A percentile compares a stretch with the other conserved stretches of the same genome.
Evolutionary conservation across 2,113 vertebrate species (phyloP).

Genomic region (Calyptomena viridis): DNA sequence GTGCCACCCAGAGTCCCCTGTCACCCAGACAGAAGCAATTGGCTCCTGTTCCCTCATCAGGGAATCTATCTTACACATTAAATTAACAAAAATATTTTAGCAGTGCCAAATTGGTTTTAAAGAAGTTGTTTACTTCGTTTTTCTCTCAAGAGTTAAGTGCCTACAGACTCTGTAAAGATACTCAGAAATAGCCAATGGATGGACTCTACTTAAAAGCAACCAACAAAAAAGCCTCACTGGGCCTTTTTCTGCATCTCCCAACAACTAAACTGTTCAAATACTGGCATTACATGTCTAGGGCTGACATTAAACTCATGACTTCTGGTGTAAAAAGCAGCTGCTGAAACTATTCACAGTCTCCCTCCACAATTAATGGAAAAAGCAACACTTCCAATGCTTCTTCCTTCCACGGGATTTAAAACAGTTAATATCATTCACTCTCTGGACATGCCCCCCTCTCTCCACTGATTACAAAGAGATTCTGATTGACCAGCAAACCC

Average conservation of each 20-base stretch:
- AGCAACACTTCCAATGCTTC: neutral
- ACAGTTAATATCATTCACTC: accelerated
- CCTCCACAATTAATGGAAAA: neutral
- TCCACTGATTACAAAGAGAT: neutral
- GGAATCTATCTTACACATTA: neutral
- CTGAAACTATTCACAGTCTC: neutral
- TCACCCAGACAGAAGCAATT: neutral
- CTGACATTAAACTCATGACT: neutral
- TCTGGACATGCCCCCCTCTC: neutral
- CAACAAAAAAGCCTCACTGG: neutral
- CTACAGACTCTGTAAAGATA: neutral
- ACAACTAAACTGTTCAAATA: neutral
- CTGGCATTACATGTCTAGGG: neutral
- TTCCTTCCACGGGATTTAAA: neutral
- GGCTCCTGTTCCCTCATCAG: neutral
- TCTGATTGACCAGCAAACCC: neutral
- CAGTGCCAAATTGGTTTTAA: neutral
- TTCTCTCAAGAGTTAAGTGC: neutral
- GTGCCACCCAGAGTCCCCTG: neutral
- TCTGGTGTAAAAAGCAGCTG: neutral
- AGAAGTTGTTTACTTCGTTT: neutral
- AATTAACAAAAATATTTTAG: neutral
- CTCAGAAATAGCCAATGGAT: neutral
- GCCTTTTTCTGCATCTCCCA: neutral
- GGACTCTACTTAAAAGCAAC: neutral